Evolutionary conservation across 1,140 invertebrate genomes (phyloP), one percentile per base, ranked within the genome.

Genomic region (Sarcophaga peregrina): DNA sequence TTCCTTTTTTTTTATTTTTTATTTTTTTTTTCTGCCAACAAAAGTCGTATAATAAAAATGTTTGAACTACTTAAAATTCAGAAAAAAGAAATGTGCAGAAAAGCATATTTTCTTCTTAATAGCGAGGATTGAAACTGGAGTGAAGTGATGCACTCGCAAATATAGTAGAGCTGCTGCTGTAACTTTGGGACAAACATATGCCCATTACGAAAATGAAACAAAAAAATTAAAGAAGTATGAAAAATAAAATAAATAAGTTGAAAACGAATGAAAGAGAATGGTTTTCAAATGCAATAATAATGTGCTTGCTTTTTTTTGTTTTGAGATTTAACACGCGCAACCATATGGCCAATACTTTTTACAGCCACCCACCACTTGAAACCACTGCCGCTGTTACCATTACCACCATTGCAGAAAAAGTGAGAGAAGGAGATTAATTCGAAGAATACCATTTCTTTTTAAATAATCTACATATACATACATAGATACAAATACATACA

Each of bases 151-250:
- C 62, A 68, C 62, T 68, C 62, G 17, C 20, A 68, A 5, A 68
- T n/a, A 68, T 17, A 68, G 6, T 68, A 68, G n/a, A 68, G 17
- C 62, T 25, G 54, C 54, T 25, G 54, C 54, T 58, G 62, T 13
- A 78, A 25, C 75, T 52, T 78, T 78, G 50, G 75, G 75, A n/a
- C 75, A 78, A 78, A 78, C 75, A 78, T 78, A 78, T 78, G 75
- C 75, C 75, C 47, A 78, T 9, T 10, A 48, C 37, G 45, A 72
- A 45, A 45, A 74, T 13, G 62, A 72, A 15, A 11, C 25, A 74
- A 15, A 74, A 45, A 47, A 48, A 37, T 37, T 37, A 48, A 76
- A 76, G 47, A 76, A 8, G n/a, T 10, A 50, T 20, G 75, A 25
- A 45, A 68, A 47, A 76, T 48, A 47, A 76, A 76, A 47, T 13